A percentile compares a stretch with the other conserved stretches of the same genome.
These are phyloP conservation scores for Phyllotis vaccarum DNA, from an alignment of 2,797 vertebrate species.

Conservation along the genomic window DNA sequence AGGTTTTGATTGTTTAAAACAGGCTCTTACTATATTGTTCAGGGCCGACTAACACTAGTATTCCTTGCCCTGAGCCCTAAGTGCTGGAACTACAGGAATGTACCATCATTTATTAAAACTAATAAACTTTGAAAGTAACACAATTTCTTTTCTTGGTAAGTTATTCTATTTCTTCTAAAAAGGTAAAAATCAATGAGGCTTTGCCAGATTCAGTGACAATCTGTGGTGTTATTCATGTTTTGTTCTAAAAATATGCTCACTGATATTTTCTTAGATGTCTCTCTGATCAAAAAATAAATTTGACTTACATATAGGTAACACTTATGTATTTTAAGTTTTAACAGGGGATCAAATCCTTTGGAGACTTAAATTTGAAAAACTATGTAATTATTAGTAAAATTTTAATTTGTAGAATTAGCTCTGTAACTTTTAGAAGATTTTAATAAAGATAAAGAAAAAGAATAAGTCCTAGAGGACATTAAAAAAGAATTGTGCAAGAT, in stretches of 20 bases:
- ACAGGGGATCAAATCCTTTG: not conserved
- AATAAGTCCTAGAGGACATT: constrained; percentile 20
- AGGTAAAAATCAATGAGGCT: constrained; percentile 51
- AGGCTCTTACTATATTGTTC: not conserved
- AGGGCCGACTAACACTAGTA: not conserved
- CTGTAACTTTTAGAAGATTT: constrained; percentile 29
- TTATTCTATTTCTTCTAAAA: not conserved
- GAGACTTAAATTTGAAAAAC: not conserved
- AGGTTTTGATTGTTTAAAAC: not conserved
- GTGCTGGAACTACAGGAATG: not conserved
- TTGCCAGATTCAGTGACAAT: not conserved
- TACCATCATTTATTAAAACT: not conserved
- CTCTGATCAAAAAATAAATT: not conserved
- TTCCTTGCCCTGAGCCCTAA: not conserved
- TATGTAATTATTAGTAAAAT: constrained; percentile 46
- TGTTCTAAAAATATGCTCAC: not conserved
- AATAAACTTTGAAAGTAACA: constrained; percentile 20
- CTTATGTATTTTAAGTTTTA: constrained; percentile 13
- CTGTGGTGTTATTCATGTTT: not conserved
- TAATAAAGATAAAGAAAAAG: not conserved
- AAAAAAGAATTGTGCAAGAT: constrained; percentile 20
- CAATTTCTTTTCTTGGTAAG: constrained; percentile 33
- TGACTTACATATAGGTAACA: not conserved
- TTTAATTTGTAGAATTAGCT: constrained; percentile 49
- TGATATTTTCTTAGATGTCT: not conserved